Conservation (phyloP, 2,888 invertebrate genomes). For the Drosophila siamana region DNA sequence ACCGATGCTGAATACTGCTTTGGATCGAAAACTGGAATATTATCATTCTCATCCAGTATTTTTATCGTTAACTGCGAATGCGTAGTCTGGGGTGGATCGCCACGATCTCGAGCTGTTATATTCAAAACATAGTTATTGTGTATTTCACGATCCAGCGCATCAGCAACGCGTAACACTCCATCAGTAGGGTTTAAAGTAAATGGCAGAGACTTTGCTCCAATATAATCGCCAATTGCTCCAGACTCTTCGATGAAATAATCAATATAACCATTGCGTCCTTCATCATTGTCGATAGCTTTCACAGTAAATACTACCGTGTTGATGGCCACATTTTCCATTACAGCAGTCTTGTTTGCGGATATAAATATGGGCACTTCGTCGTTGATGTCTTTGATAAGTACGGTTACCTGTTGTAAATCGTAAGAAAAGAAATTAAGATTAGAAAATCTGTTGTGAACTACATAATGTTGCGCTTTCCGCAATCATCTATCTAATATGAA, state of each 20-base stretch:
- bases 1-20: constrained; percentile 95
- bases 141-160: constrained; percentile 93
- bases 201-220: constrained; percentile 82
- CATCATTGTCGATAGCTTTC: constrained; percentile 95
- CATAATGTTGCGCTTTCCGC: constrained; percentile 4
- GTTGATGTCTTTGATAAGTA: constrained; percentile 95
- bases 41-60: constrained; percentile 95
- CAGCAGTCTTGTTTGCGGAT: constrained; percentile 91
- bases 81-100: constrained; percentile 92
- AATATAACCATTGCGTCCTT: constrained; percentile 95
- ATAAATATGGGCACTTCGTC: constrained; percentile 95
- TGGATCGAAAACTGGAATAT: constrained; percentile 94
- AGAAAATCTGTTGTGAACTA: constrained; percentile 1
- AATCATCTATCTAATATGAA: constrained; percentile 23
- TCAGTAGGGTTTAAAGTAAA: constrained; percentile 95
- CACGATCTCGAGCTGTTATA: constrained; percentile 94
- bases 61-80: constrained; percentile 90
- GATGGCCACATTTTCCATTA: constrained; percentile 93
- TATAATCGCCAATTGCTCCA: not conserved
- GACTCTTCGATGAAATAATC: constrained; percentile 89
- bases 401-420: constrained; percentile 89
- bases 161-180: constrained; percentile 93
- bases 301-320: constrained; percentile 95
- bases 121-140: constrained; percentile 91
- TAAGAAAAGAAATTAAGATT: constrained; percentile 16